Evolutionary conservation across 2,113 vertebrate genomes (phyloP).

Genomic region (Bubalus kerabau): DNA sequence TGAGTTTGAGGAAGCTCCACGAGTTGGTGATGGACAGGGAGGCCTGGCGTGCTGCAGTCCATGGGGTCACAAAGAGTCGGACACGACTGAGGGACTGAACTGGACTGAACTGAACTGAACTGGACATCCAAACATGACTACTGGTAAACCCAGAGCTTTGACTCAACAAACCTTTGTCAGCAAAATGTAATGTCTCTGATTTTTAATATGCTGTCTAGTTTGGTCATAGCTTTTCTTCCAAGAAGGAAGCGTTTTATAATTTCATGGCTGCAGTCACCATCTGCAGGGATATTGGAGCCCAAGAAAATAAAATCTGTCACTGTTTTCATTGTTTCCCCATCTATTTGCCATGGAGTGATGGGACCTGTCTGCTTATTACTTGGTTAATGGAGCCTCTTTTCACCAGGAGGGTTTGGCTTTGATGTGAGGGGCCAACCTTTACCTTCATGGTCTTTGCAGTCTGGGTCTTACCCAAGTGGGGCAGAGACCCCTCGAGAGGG

Average conservation of each 20-base stretch:
- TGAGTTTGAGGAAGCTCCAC: neutral
- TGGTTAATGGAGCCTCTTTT: no score
- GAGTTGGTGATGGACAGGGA: neutral
- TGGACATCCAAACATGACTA: neutral
- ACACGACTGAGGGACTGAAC: neutral
- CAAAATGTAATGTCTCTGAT: neutral
- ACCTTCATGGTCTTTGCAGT: no score
- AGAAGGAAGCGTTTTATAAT: neutral
- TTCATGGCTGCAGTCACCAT: neutral
- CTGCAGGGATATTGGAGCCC: neutral
- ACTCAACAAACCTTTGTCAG: neutral
- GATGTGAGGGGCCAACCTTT: neutral
- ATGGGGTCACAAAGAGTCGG: accelerated
- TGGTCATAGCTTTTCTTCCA: neutral
- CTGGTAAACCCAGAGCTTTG: neutral
- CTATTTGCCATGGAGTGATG: neutral
- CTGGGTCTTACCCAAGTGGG: neutral
- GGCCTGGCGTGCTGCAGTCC: neutral
- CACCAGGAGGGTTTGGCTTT: neutral
- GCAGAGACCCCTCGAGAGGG: accelerated
- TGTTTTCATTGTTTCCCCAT: neutral
- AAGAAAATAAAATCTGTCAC: neutral
- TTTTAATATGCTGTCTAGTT: neutral
- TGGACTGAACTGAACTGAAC: neutral
- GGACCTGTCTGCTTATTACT: neutral